Evolutionary conservation across 30 jellyfish, hydroid and myxozoan species (phyloP), one percentile per base, ranked within the genome.

Genomic region (Pelagia noctiluca): DNA sequence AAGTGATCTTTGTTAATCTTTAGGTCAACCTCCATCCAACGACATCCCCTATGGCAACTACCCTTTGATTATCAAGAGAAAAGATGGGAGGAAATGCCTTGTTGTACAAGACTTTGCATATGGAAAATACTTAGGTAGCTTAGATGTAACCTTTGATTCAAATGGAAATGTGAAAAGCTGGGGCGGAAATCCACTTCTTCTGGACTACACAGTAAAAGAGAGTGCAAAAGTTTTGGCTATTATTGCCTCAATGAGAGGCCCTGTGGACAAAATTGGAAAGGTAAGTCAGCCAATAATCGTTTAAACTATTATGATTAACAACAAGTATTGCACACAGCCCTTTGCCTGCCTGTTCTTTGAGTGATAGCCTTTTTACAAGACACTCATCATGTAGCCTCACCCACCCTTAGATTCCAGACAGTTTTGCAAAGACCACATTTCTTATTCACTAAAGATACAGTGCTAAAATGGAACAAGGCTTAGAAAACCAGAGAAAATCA

Each of bases 101-200:
- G 68, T 52, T 3, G 68, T 52, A 19, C 68, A 52, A 19, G 68
- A 52, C 26, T 52, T 52, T 19, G 68, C 68, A 8, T 52, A 10
- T 52, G 68, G 68, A 25, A 52, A 52, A 52, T 52, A 52, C 26
- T 30, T 52, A 3, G 68, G 68, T 2, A 10, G 4, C 26, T 19
- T 52, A 2, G 21, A 19, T 30, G 68, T 52, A 5, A 52, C 68
- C 16, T 52, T 52, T 52, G 68, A 52, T 52, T 25, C 16, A 10
- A 19, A 52, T 10, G 68, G 68, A 19, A 52, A 3, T 19, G 12
- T 52, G 28, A 52, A 19, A 52, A 4, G 68, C 0, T 83, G 96
- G 95, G 21, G 35, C 12, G 97, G 97, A 31, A 77, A 90, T 42
- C 97, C 97, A 16, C 50, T 90, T 33, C 84, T 90, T 16, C 69